Percentiles rank a stretch among this genome's conserved stretches.
phyloP scores from a whole-genome alignment of 2,888 invertebrate species.

The Cacoxenus indagator region DNA sequence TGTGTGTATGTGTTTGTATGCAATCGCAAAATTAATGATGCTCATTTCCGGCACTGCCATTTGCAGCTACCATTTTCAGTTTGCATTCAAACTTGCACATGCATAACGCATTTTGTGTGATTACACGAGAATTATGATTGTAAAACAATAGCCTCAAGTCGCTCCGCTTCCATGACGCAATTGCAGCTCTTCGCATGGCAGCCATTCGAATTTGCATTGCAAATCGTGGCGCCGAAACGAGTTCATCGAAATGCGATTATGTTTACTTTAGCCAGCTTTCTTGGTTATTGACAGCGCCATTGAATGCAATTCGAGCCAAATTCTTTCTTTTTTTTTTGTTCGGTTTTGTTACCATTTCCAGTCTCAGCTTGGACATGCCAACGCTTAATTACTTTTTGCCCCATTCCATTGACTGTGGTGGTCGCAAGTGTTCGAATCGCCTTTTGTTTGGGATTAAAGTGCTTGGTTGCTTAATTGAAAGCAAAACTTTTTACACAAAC shows the following conservation, averaged over 20 bases:
- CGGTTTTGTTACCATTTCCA: background rate
- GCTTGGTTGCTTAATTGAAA: background rate
- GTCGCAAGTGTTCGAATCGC: background rate
- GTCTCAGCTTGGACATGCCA: background rate
- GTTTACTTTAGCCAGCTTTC: background rate
- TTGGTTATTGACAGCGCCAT: background rate
- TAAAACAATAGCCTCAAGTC: constrained; percentile 54
- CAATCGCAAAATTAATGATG: constrained; percentile 64
- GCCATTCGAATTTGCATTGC: constrained; percentile 41
- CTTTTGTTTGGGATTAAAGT: background rate
- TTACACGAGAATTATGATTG: constrained; percentile 61
- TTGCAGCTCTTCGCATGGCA: background rate
- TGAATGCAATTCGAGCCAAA: background rate
- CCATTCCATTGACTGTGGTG: background rate
- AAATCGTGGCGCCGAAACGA: background rate
- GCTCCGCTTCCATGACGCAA: constrained; percentile 37
- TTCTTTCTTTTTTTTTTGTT: background rate
- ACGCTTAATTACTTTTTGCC: background rate
- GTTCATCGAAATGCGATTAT: constrained; percentile 14
- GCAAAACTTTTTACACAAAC: no score
- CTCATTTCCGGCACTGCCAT: constrained; percentile 49
- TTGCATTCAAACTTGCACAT: constrained; percentile 4
- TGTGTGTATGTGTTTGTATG: constrained; percentile 55
- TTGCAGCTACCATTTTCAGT: constrained; percentile 24
- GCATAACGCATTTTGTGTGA: constrained; percentile 33